Evolutionary conservation across 2,113 vertebrate species (phyloP).

Genomic region (Sylvia atricapilla): DNA sequence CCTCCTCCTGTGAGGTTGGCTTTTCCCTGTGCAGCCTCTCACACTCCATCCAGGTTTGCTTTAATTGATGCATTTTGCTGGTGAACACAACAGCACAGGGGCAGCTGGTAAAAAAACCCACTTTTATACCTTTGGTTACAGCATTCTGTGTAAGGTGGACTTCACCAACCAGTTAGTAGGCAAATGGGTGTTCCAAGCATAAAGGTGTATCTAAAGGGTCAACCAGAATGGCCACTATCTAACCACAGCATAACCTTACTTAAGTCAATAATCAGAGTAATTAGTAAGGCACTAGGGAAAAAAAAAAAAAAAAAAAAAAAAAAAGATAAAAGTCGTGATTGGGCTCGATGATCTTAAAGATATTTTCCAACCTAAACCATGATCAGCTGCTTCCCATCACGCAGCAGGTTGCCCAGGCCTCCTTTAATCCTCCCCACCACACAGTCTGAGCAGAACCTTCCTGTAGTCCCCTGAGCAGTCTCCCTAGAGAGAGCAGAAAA

Average conservation of each 20-base stretch:
- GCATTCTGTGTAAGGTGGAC: not conserved
- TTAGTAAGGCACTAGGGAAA: not conserved
- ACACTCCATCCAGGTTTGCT: not conserved
- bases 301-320: too few relatives aligned
- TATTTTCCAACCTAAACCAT: not conserved
- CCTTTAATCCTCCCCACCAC: conserved; percentile 83
- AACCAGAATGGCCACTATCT: not conserved
- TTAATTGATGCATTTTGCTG: not conserved
- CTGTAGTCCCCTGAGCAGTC: conserved; percentile 95
- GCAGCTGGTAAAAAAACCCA: not conserved
- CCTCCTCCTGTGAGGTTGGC: not conserved
- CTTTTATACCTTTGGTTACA: not conserved
- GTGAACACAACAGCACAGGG: not conserved
- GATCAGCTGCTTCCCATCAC: not conserved
- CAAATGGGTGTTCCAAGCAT: not conserved
- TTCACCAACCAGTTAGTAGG: not conserved
- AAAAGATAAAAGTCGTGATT: not conserved
- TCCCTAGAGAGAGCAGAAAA: conserved; percentile 73
- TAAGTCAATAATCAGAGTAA: not conserved
- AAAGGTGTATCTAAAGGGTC: not conserved
- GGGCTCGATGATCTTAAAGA: not conserved
- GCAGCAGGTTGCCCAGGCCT: not conserved
- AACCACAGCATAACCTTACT: not conserved
- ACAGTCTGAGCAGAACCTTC: conserved; percentile 88
- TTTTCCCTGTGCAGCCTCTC: not conserved